Base-by-base conservation (phyloP, 2,888 invertebrate species). In the Trisateles emortualis region DNA sequence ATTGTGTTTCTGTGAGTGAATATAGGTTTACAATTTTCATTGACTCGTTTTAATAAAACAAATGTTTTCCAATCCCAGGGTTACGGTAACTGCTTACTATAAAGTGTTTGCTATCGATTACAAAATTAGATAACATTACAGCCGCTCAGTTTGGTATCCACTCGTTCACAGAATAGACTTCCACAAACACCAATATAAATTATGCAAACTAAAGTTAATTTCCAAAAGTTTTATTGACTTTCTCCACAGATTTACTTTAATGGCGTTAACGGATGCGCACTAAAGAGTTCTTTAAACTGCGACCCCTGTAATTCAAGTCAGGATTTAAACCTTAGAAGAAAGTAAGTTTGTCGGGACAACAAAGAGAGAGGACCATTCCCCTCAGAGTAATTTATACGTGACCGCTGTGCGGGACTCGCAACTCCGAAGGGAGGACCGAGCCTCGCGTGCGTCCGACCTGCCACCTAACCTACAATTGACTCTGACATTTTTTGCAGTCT, bases 351-450 rank as follows among this genome's bases (percentile, higher is more conserved):
- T 68, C 73, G 81, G 86, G 83, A 87, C 87, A 88, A 89, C 89
- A 89, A 88, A 87, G 88, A 86, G 88, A 86, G 85, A 72, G 79
- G 79, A 74, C 78, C 72, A 79, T 81, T 84, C 82, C 82, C 85
- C 80, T 81, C 78, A 71, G 83, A 83, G 90, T 91, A 90, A 91
- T 91, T 90, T 91, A 91, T 91, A 90, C 87, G 90, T 90, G 90
- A 88, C 90, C 88, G 85, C 84, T 76, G 74, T 70, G 76, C 74
- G 78, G 68, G 74, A 75, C 69, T 76, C 75, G 70, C 76, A 55
- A 62, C 77, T 86, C 89, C 84, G 72, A 42, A 41, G 81, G 83
- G 84, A 81, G 73, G 36, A 44, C 55, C 46, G 50, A 33, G 70
- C 60, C 73, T 88, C 74, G 88, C 88, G 84, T 90, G 88, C 75